Conservation (phyloP, 2,888 invertebrate genomes). For the Hipparchia sbordonii region DNA sequence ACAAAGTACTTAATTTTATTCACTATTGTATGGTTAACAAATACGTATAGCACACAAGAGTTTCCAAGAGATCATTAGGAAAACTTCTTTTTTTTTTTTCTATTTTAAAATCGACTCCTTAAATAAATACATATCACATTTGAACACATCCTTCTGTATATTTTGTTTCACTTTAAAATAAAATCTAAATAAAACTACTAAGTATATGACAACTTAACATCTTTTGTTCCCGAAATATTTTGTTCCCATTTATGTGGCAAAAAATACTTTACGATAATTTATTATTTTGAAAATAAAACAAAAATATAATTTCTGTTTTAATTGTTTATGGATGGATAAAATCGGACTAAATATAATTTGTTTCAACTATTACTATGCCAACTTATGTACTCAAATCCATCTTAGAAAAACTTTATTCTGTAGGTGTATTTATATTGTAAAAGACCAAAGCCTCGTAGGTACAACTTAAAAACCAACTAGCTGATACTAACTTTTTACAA, state of each 20-base stretch:
- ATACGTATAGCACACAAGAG: constrained; percentile 69
- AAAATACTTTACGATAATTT: constrained; percentile 3
- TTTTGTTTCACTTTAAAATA: constrained; percentile 59
- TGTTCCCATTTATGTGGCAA: constrained; percentile 38
- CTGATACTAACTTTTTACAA: constrained; percentile 29
- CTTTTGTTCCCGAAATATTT: constrained; percentile 58
- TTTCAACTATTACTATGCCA: not conserved
- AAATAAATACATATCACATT: constrained; percentile 81
- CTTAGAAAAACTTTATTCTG: not conserved
- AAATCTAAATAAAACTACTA: constrained; percentile 44
- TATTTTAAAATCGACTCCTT: constrained; percentile 60
- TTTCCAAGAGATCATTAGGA: constrained; percentile 81
- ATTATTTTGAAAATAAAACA: constrained; percentile 20
- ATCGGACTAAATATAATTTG: not conserved
- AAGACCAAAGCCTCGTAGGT: constrained; percentile 13
- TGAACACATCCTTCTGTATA: constrained; percentile 78
- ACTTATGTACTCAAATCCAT: not conserved
- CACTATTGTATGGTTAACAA: constrained; percentile 45
- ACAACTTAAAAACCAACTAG: constrained; percentile 21
- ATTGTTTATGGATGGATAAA: constrained; percentile 11
- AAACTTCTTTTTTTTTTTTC: constrained; percentile 70
- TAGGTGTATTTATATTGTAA: not conserved
- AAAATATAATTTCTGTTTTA: not conserved
- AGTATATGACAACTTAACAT: constrained; percentile 40
- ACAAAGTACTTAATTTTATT: constrained; percentile 37